These are phyloP conservation scores for Rhynchotus rufescens DNA, from an alignment of 2,797 vertebrate species.

Conservation along the genomic window DNA sequence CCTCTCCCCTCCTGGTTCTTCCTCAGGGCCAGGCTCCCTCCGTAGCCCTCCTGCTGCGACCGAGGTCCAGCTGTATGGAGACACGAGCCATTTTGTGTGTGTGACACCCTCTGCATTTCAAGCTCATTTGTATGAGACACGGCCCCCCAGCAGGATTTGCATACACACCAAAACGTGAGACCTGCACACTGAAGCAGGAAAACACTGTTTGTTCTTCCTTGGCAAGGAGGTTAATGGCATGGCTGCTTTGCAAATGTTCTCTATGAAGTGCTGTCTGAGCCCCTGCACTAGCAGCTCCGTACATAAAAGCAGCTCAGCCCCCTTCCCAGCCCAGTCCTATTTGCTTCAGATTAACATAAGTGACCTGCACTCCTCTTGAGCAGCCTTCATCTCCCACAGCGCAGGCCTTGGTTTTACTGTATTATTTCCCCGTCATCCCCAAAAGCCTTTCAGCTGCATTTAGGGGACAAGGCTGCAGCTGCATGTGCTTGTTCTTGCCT, in stretches of 20 bases:
- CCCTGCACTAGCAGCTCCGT: slow-evolving; percentile 53
- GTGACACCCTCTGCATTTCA: slow-evolving; percentile 35
- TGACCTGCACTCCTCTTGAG: slow-evolving; percentile 55
- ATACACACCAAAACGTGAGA: neutral
- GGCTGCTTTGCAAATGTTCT: slow-evolving; percentile 55
- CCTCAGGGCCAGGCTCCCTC: neutral
- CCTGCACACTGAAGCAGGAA: slow-evolving; percentile 37
- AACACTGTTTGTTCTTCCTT: neutral
- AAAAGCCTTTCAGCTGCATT: slow-evolving; percentile 55
- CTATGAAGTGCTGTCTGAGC: slow-evolving; percentile 46
- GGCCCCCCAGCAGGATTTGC: slow-evolving; percentile 41
- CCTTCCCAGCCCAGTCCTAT: slow-evolving; percentile 40
- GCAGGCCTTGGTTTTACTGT: slow-evolving; percentile 30
- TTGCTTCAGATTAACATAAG: slow-evolving; percentile 61
- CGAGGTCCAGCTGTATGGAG: slow-evolving; percentile 7
- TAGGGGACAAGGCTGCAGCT: slow-evolving; percentile 36
- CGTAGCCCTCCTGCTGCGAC: neutral
- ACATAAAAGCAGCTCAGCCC: slow-evolving; percentile 40
- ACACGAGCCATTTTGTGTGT: slow-evolving; percentile 28
- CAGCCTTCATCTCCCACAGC: slow-evolving; percentile 20
- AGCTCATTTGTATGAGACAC: slow-evolving; percentile 54
- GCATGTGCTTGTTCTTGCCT: slow-evolving; percentile 7
- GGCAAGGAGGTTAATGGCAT: slow-evolving; percentile 14
- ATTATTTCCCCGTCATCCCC: slow-evolving; percentile 53
- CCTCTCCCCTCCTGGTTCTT: neutral